Percentiles rank a stretch among this genome's conserved stretches.
These are phyloP conservation scores for Xyrichtys novacula DNA, from an alignment of 2,797 vertebrate genomes.

Conservation along the genomic window DNA sequence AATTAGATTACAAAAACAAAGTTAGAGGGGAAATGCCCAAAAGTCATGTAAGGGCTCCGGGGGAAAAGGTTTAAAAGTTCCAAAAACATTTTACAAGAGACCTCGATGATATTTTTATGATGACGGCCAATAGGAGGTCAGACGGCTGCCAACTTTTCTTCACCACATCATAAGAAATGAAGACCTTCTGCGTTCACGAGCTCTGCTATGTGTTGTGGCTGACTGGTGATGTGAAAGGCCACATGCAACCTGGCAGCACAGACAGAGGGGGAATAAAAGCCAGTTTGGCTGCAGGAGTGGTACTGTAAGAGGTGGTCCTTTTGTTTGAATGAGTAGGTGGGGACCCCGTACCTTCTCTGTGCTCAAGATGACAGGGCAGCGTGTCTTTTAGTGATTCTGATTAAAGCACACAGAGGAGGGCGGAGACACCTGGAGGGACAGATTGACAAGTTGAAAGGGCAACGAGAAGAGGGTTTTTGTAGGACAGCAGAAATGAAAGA, in stretches of 20 bases:
- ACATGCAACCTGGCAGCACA: constrained; percentile 26
- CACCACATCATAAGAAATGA: constrained; percentile 25
- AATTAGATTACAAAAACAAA: neutral
- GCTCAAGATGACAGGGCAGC: constrained; percentile 64
- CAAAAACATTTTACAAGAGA: constrained; percentile 26
- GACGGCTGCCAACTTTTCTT: neutral
- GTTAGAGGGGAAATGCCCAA: constrained; percentile 2
- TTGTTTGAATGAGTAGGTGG: constrained; percentile 33
- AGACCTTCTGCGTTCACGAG: constrained; percentile 19
- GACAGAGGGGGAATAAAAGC: constrained; percentile 9
- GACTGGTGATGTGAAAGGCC: constrained; percentile 22
- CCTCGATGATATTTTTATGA: constrained; percentile 11
- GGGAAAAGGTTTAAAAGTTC: constrained; percentile 21
- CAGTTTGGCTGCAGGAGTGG: constrained; percentile 19
- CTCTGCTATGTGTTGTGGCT: constrained; percentile 21
- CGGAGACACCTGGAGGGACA: constrained; percentile 41
- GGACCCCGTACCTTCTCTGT: constrained; percentile 12
- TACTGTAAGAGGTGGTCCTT: constrained; percentile 10
- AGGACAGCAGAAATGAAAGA: constrained; percentile 45
- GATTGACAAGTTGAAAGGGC: constrained; percentile 50
- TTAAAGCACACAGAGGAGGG: constrained; percentile 45
- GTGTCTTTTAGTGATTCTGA: constrained; percentile 37
- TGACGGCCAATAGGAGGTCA: constrained; percentile 18
- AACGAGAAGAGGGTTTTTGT: constrained; percentile 31
- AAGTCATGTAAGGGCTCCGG: neutral